phyloP scores from a whole-genome alignment of 2,113 vertebrate genomes.

The Oncorhynchus gorbuscha region DNA sequence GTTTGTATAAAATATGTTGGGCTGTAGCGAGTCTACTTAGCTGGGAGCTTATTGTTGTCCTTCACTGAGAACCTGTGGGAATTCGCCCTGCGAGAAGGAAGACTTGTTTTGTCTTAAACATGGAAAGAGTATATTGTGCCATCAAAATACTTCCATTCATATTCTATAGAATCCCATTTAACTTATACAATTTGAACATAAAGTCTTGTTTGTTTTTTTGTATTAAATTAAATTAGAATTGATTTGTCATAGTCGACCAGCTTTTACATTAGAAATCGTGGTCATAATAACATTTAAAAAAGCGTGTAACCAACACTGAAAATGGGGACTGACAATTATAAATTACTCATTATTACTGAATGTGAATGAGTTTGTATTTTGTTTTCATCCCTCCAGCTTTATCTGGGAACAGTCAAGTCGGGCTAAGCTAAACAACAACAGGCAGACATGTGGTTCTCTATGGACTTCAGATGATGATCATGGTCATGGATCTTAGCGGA shows the following conservation, averaged over 20 bases:
- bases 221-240: slow-evolving; percentile 22
- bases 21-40: slow-evolving; percentile 33
- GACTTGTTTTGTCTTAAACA: slow-evolving; percentile 2
- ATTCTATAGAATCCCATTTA: slow-evolving; percentile 22
- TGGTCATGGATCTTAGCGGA: slow-evolving; percentile 60
- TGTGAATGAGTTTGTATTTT: slow-evolving; percentile 7
- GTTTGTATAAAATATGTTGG: slow-evolving; percentile 36
- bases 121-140: not conserved
- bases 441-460: slow-evolving; percentile 56
- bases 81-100: not conserved
- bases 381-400: not conserved
- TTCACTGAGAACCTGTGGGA: slow-evolving; percentile 51
- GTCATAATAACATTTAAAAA: slow-evolving; percentile 24
- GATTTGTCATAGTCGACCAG: not conserved
- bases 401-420: slow-evolving; percentile 67
- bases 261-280: slow-evolving; percentile 11
- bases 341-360: slow-evolving; percentile 71
- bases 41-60: slow-evolving; percentile 45
- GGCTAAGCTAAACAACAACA: slow-evolving; percentile 70
- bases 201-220: slow-evolving; percentile 28
- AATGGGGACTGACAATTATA: slow-evolving; percentile 63
- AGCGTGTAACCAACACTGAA: slow-evolving; percentile 54
- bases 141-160: slow-evolving; percentile 13
- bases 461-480: slow-evolving; percentile 62
- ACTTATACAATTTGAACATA: slow-evolving; percentile 3